These are phyloP conservation scores for Condylostylus longicornis DNA, from an alignment of 1,140 invertebrate genomes.

Conservation along the genomic window DNA sequence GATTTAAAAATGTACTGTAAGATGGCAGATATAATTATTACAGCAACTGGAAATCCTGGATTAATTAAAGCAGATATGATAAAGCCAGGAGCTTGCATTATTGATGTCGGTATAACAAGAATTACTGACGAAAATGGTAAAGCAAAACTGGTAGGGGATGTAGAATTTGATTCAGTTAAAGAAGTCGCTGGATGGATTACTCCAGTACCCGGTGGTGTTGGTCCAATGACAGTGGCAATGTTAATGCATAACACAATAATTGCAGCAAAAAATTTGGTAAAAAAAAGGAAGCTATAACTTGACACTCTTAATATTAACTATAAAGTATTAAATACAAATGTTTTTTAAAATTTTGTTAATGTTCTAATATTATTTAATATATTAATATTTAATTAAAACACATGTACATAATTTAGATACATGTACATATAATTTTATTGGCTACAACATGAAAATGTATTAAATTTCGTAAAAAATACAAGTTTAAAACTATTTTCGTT, in stretches of 20 bases:
- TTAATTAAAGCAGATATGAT: conserved; percentile 74
- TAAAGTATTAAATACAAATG: no score
- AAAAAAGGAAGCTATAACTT: background rate
- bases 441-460: no score
- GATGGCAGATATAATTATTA: conserved; percentile 69
- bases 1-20: conserved; percentile 51
- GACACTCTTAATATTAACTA: no score
- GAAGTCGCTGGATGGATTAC: conserved; percentile 66
- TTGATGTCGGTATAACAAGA: conserved; percentile 76
- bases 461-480: no score
- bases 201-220: conserved; percentile 77
- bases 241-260: conserved; percentile 70
- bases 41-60: conserved; percentile 62
- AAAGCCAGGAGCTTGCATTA: conserved; percentile 72
- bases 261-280: conserved; percentile 39
- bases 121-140: conserved; percentile 49
- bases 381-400: no score
- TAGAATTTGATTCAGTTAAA: conserved; percentile 64
- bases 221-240: conserved; percentile 82
- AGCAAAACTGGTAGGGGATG: conserved; percentile 69
- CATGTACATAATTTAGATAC: no score
- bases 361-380: no score
- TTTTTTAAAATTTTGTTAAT: no score
- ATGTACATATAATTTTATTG: no score
- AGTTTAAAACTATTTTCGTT: no score